Evolutionary conservation across 2,888 invertebrate species (phyloP), one percentile per base, ranked within the genome.

Genomic region (Auanema sp.): DNA sequence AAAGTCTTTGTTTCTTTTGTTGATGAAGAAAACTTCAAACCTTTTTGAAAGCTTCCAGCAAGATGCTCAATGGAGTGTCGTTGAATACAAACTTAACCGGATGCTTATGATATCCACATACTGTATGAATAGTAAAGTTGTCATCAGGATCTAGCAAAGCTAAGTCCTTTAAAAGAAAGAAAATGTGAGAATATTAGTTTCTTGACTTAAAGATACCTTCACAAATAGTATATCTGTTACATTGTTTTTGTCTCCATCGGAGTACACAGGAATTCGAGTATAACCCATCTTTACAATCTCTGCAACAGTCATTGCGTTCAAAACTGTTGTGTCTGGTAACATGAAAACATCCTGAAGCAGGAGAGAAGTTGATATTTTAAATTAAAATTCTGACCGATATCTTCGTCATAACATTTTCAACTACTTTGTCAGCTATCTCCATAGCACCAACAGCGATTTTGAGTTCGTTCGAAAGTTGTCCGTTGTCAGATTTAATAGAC

Each of bases 121-220:
- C 76, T 3, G 77, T 77, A 11, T 71, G 65, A 18, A 82, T 78
- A 0, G 79, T 74, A 66, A 93, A 95, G 86, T 93, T 93, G 86
- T 98, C 97, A 85, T 97, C 97, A 0, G 98, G 95, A 87, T 98
- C 98, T 75, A 98, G 91, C 84, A 98, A 92, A 0, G 97, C 96
- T 83, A 99, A 88, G 86, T 99, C 98, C 66, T 64, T 50, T 49
- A 59, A 16, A 11, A 23, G 14, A 33, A 33, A 5, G 33, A 3
- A 8, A 8, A 3, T 33, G 3, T 8, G 33, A 8, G 8, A 33
- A 8, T 5, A 5, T 33, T 33, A 33, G 33, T 33, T 3, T n/a
- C n/a, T n/a, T 23, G 24, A 23, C 44, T 42, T 1, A 52, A 25
- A 18, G 12, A 23, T 25, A 69, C 69, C 68, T 86, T 98, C 79